phyloP scores from a whole-genome alignment of 2,888 invertebrate species.

The Kuschelorhynchus macadamiae region DNA sequence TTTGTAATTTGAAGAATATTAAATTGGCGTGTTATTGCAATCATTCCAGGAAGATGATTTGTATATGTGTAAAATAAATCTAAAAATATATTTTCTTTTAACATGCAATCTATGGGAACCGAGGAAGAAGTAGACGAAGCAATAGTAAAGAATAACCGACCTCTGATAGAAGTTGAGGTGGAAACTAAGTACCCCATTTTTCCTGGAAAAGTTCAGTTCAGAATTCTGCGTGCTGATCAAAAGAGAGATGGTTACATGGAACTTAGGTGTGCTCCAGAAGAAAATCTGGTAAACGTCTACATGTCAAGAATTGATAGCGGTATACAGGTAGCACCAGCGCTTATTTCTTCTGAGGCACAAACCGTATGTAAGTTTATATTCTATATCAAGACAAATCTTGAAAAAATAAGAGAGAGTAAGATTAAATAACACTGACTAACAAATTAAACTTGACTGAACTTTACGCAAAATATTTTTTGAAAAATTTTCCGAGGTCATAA shows the following conservation, averaged over 20 bases:
- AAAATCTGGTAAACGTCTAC: conserved; percentile 63
- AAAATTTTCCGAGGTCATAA: no score
- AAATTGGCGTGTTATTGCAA: no score
- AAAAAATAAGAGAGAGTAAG: no score
- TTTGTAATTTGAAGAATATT: no score
- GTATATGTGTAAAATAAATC: no score
- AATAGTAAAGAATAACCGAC: conserved; percentile 70
- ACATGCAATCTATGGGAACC: conserved; percentile 72
- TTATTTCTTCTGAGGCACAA: conserved; percentile 72
- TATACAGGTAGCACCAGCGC: conserved; percentile 73
- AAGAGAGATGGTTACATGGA: conserved; percentile 80
- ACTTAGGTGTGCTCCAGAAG: conserved; percentile 72
- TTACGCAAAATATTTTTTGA: no score
- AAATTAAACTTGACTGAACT: no score
- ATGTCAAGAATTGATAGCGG: conserved; percentile 73
- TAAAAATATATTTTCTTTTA: conserved; percentile 58
- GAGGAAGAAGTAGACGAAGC: conserved; percentile 74
- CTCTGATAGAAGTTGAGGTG: conserved; percentile 78
- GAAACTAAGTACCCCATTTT: conserved; percentile 75
- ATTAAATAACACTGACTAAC: no score
- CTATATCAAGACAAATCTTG: no score
- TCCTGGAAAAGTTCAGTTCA: conserved; percentile 68
- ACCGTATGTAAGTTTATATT: conserved; percentile 71
- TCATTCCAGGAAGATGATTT: no score
- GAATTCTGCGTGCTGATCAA: conserved; percentile 72